phyloP scores from a whole-genome alignment of 2,888 invertebrate genomes.

The Agrochola macilenta region DNA sequence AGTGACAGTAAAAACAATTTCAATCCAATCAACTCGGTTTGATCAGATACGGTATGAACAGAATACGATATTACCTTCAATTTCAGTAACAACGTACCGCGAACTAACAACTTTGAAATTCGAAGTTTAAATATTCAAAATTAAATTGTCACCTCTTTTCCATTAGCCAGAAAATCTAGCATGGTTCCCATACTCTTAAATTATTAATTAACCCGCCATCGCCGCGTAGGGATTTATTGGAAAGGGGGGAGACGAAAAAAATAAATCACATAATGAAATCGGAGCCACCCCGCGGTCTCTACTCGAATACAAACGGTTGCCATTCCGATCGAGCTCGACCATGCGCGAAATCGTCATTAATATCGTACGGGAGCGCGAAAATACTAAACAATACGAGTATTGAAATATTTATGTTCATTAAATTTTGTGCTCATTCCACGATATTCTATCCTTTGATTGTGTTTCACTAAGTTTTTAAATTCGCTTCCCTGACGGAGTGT shows the following conservation, averaged over 20 bases:
- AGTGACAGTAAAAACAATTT: conserved; percentile 29
- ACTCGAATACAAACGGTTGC: conserved; percentile 79
- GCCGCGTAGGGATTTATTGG: conserved; percentile 83
- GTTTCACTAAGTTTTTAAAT: not conserved
- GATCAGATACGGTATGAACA: conserved; percentile 39
- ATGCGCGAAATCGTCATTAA: conserved; percentile 87
- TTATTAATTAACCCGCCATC: conserved; percentile 88
- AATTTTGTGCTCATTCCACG: conserved; percentile 7
- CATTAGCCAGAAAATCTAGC: conserved; percentile 69
- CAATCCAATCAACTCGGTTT: conserved; percentile 45
- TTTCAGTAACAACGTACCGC: conserved; percentile 28
- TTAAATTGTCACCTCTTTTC: conserved; percentile 73
- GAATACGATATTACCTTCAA: conserved; percentile 46
- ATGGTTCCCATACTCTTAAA: conserved; percentile 77
- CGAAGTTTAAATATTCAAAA: conserved; percentile 56
- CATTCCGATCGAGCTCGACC: conserved; percentile 75
- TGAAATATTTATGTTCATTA: conserved; percentile 30
- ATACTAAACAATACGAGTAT: conserved; percentile 63
- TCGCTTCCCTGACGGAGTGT: not conserved
- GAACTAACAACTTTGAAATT: conserved; percentile 34
- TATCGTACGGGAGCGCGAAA: conserved; percentile 73
- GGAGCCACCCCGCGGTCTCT: conserved; percentile 76
- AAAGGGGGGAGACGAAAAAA: conserved; percentile 84
- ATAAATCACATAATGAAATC: conserved; percentile 87
- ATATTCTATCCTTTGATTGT: not conserved